Evolutionary conservation across 2,113 vertebrate genomes (phyloP).

Genomic region (Rhadina sibilatrix): DNA sequence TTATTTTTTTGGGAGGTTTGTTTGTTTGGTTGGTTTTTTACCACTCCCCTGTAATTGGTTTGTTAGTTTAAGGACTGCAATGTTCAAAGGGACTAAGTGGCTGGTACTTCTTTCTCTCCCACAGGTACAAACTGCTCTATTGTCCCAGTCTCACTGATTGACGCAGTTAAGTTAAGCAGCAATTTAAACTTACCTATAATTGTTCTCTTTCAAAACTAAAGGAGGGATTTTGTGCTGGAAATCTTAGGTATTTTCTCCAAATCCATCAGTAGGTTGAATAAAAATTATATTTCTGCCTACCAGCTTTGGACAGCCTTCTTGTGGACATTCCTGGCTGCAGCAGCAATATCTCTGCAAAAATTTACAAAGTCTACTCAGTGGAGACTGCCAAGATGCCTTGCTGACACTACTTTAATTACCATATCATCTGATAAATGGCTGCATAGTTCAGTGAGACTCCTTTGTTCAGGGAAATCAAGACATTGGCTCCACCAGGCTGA

Average conservation of each 20-base stretch:
- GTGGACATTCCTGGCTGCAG: background rate
- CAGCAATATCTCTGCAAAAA: background rate
- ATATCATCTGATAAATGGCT: slow-evolving; percentile 31
- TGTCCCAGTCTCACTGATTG: background rate
- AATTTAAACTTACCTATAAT: background rate
- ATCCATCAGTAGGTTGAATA: background rate
- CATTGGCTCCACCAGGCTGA: background rate
- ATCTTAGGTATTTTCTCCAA: background rate
- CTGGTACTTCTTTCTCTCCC: background rate
- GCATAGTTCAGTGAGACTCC: background rate
- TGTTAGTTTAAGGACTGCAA: background rate
- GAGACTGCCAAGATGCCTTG: background rate
- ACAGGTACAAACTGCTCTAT: background rate
- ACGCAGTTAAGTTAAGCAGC: background rate
- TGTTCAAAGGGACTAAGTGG: background rate
- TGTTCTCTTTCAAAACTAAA: background rate
- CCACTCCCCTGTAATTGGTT: rapidly evolving
- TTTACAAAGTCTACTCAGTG: background rate
- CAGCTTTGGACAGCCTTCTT: background rate
- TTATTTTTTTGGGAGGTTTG: too few relatives aligned
- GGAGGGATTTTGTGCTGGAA: background rate
- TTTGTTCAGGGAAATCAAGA: background rate
- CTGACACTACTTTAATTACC: slow-evolving; percentile 13
- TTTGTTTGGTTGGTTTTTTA: background rate
- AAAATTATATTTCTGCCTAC: background rate